Percentiles rank a stretch among this genome's conserved stretches.
phyloP scores from a whole-genome alignment of 2,888 invertebrate species.

The Drosophila prolongata region DNA sequence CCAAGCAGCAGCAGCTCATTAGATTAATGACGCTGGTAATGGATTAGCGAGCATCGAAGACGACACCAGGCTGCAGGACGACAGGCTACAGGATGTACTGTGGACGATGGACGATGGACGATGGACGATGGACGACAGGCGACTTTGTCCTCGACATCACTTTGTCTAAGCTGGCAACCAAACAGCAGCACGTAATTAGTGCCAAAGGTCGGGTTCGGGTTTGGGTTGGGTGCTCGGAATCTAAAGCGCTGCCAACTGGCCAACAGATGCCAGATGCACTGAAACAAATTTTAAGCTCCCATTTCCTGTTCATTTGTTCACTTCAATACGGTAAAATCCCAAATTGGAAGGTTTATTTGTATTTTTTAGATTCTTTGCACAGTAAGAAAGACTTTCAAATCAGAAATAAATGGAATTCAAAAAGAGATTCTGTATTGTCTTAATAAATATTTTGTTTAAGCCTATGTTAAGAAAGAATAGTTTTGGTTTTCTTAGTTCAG shows the following conservation, averaged over 20 bases:
- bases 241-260: slow-evolving; percentile 18
- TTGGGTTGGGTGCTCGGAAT: slow-evolving; percentile 13
- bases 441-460: too few species aligned
- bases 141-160: slow-evolving; percentile 63
- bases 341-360: too few species aligned
- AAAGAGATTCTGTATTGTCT: too few species aligned
- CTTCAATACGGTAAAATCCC: too few species aligned
- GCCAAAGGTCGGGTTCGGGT: slow-evolving; percentile 59
- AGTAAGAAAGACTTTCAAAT: too few species aligned
- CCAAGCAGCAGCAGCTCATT: slow-evolving; percentile 64
- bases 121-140: slow-evolving; percentile 34
- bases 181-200: slow-evolving; percentile 69
- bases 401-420: too few species aligned
- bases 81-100: slow-evolving; percentile 3
- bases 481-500: too few species aligned
- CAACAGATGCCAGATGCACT: slow-evolving; percentile 30
- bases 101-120: slow-evolving; percentile 10
- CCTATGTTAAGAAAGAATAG: too few species aligned
- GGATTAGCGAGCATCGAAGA: slow-evolving; percentile 70
- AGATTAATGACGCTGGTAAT: slow-evolving; percentile 79
- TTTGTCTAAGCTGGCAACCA: slow-evolving; percentile 59
- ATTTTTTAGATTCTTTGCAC: too few species aligned
- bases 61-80: slow-evolving; percentile 20
- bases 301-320: too few species aligned
- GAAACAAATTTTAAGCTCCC: neutral